These are phyloP conservation scores for Oscheius sp. DNA, from an alignment of 2,888 invertebrate genomes.

Conservation along the genomic window DNA sequence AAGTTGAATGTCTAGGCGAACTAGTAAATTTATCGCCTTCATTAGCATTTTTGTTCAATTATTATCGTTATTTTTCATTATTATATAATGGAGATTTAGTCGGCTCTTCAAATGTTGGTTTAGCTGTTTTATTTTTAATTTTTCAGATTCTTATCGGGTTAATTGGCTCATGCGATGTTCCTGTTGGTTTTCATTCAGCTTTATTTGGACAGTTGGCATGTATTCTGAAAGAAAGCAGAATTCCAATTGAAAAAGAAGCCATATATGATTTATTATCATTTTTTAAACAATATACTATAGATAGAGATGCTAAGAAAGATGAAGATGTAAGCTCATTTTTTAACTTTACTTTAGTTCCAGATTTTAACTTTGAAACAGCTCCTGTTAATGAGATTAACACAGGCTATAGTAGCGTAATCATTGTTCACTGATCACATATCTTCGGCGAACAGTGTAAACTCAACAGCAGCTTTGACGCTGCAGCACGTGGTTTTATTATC, in stretches of 20 bases:
- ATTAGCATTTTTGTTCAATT: conserved; percentile 38
- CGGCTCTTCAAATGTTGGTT: conserved; percentile 11
- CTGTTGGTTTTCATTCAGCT: conserved; percentile 35
- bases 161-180: conserved; percentile 43
- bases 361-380: conserved; percentile 41
- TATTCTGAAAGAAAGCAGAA: conserved; percentile 36
- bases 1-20: conserved; percentile 28
- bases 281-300: conserved; percentile 21
- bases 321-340: not conserved
- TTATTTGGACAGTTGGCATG: conserved; percentile 41
- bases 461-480: no score
- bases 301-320: conserved; percentile 11
- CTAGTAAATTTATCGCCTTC: conserved; percentile 41
- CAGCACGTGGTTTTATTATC: no score
- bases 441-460: no score
- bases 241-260: not conserved
- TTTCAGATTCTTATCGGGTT: conserved; percentile 18
- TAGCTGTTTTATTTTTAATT: not conserved
- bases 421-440: no score
- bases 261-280: conserved; percentile 19
- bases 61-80: conserved; percentile 42
- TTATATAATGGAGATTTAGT: conserved; percentile 39
- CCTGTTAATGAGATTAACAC: conserved; percentile 38
- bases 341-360: conserved; percentile 7
- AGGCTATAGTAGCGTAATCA: conserved; percentile 27